Base-by-base conservation (phyloP, 2,888 invertebrate species). In the Muscina levida region DNA sequence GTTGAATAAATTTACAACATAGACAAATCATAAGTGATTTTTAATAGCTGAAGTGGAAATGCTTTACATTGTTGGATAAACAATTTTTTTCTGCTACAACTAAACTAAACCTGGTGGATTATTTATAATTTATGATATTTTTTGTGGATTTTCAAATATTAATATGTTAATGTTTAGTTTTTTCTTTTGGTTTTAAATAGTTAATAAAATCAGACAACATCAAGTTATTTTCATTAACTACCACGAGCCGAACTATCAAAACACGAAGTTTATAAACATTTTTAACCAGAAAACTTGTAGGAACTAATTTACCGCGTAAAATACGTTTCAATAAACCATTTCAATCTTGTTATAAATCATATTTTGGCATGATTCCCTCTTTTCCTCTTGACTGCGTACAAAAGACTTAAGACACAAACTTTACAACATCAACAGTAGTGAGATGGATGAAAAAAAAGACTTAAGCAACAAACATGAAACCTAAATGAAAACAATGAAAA, bases 391-490 rank as follows among this genome's bases (percentile, higher is more conserved):
- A 11, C 17, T 26, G 17, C 26, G 13, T 31, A 59, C 42, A 59
- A 74, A 74, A 71, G 59, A 74, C 71, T 74, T 59, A 67, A 72
- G 53, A 53, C 24, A 53, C 24, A 53, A 53, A 53, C 53, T 19
- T 53, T 53, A 24, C 24, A 24, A 22, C 53, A 53, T 19, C 19
- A 17, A 24, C 1, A 24, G 31, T 31, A 10, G 24, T 53, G 53
- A 24, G 53, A 53, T 53, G 53, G 22, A 1, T 22, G 56, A 37
- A 42, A 73, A 65, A 57, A 80, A 78, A 82, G 78, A 82, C 82
- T 83, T 79, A 73, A 79, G 73, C 59, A 48, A 78, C 77, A 71
- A 67, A 77, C 78, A n/a, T 68, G 15, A 37, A 17, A 62, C 51
- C 11, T 11, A 57, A 31, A 46, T 68, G 67, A 24, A 57, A 31